These are phyloP conservation scores for Microdon myrmicae DNA, from an alignment of 2,888 invertebrate species.

Conservation along the genomic window DNA sequence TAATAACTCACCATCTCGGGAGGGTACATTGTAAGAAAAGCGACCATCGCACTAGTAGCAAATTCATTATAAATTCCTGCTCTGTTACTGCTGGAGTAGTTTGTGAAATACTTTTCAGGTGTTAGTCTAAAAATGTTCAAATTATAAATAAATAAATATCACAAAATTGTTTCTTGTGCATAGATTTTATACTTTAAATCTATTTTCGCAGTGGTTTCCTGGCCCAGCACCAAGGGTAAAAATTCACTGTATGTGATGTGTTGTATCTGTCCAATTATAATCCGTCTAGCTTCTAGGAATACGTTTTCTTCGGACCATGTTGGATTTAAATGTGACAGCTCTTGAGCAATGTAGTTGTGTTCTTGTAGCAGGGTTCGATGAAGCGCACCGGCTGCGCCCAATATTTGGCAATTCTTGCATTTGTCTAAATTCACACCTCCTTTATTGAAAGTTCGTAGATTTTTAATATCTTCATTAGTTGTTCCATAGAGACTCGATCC, in stretches of 20 bases:
- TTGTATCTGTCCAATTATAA: conserved; percentile 82
- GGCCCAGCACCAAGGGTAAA: conserved; percentile 79
- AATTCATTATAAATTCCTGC: conserved; percentile 84
- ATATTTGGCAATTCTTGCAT: conserved; percentile 74
- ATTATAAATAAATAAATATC: not conserved
- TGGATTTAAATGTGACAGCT: conserved; percentile 75
- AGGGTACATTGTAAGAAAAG: conserved; percentile 81
- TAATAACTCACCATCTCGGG: conserved; percentile 71
- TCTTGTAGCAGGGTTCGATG: conserved; percentile 79
- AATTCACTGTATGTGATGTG: conserved; percentile 88
- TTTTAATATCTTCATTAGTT: conserved; percentile 76
- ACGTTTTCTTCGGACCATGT: conserved; percentile 84
- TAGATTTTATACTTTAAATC: conserved; percentile 69
- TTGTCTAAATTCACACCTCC: conserved; percentile 77
- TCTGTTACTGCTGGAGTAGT: conserved; percentile 83
- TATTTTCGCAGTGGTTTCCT: conserved; percentile 64
- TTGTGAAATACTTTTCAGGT: conserved; percentile 79
- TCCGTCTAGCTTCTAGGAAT: conserved; percentile 79
- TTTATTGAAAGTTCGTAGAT: conserved; percentile 75
- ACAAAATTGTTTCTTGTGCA: too few species aligned
- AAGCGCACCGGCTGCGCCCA: conserved; percentile 76
- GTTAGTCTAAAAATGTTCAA: conserved; percentile 68
- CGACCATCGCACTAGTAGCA: conserved; percentile 78
- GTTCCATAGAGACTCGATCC: conserved; percentile 83
- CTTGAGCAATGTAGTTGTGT: conserved; percentile 82